Conservation (phyloP, 1,140 invertebrate species). For the Aleiodes sp. region DNA sequence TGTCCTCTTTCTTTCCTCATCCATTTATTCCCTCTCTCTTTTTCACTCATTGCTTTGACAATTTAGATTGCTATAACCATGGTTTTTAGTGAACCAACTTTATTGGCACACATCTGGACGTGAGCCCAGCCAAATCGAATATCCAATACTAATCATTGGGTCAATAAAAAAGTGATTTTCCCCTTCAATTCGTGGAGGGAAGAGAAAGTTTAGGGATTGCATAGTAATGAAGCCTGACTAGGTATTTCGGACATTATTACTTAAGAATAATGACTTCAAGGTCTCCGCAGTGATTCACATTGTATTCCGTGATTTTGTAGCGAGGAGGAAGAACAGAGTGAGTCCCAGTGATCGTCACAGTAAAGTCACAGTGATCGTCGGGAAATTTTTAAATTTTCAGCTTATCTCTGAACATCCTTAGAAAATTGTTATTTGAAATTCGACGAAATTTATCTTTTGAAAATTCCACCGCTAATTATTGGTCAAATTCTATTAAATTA, state of each 20-base stretch:
- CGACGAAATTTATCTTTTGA: no score
- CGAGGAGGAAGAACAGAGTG: no score
- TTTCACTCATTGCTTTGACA: neutral
- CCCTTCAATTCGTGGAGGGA: neutral
- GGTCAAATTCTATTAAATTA: no score
- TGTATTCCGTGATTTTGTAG: no score
- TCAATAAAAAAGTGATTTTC: neutral
- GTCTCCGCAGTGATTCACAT: neutral
- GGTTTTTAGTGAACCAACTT: neutral
- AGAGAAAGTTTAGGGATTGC: neutral
- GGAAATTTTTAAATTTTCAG: no score
- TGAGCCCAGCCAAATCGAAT: neutral
- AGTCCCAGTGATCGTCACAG: no score
- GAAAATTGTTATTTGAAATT: no score
- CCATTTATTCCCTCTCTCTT: neutral
- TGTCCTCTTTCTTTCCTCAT: neutral
- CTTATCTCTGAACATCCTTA: no score
- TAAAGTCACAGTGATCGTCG: no score
- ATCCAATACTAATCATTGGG: neutral
- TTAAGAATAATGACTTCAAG: neutral
- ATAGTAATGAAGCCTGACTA: conserved; percentile 26
- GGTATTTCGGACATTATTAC: neutral
- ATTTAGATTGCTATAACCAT: neutral
- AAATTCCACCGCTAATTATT: no score
- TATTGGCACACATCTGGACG: neutral